phyloP scores from a whole-genome alignment of 2,888 invertebrate species.

The Busseola fusca region DNA sequence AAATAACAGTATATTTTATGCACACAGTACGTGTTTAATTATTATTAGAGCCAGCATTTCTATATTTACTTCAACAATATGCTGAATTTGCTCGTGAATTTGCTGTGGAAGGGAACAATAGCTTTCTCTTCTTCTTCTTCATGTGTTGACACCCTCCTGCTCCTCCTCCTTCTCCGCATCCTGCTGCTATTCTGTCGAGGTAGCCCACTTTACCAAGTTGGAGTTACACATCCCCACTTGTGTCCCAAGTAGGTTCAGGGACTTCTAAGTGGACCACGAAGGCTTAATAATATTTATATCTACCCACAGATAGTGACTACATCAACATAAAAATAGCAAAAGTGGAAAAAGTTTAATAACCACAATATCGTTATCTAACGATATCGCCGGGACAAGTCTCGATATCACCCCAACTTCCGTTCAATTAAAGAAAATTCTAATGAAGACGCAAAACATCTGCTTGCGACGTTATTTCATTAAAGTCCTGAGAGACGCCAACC shows the following conservation, averaged over 20 bases:
- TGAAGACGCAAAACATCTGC: conserved; percentile 35
- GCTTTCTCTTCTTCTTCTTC: background rate
- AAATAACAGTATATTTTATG: conserved; percentile 3
- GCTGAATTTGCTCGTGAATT: background rate
- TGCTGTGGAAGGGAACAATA: background rate
- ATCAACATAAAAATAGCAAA: background rate
- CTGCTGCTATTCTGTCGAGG: no score
- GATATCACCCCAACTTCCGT: background rate
- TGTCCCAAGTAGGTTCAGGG: no score
- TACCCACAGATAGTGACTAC: background rate
- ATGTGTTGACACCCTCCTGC: background rate
- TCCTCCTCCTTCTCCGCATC: no score
- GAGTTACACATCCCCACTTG: no score
- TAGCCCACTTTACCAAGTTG: no score
- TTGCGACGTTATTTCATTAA: conserved; percentile 38
- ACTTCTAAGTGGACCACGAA: background rate
- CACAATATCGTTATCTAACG: background rate
- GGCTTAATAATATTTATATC: background rate
- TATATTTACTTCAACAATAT: conserved; percentile 6
- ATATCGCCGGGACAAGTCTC: background rate
- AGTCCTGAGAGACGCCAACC: conserved; percentile 28
- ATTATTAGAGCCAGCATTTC: conserved; percentile 3
- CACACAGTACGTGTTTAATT: background rate
- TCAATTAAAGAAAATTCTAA: conserved; percentile 20
- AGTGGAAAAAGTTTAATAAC: background rate